A percentile compares a stretch with the other conserved stretches of the same genome.
Evolutionary conservation across 2,797 vertebrate genomes (phyloP).

Genomic region (Momotus momota): DNA sequence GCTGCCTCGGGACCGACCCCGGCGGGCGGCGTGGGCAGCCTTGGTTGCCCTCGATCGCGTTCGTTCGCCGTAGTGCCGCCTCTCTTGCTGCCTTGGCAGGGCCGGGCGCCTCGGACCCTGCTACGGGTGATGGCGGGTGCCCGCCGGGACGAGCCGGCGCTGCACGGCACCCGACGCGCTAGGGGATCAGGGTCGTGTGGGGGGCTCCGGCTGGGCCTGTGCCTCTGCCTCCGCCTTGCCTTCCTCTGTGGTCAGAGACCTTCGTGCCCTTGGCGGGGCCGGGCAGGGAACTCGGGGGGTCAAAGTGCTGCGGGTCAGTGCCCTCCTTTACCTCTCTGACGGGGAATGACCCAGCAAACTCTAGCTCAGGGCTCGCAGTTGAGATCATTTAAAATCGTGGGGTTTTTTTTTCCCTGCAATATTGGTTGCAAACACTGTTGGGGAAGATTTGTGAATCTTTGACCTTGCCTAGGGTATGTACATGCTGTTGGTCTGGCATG

Average conservation of each 20-base stretch:
- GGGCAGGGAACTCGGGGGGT: fast-evolving
- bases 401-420: fast-evolving
- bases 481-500: fast-evolving
- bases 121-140: not conserved
- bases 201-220: not conserved
- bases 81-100: fast-evolving
- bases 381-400: fast-evolving
- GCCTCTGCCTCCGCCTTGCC: fast-evolving
- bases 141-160: not conserved
- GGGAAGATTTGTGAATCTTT: not conserved
- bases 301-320: fast-evolving
- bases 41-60: fast-evolving
- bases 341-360: not conserved
- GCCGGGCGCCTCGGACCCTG: not conserved
- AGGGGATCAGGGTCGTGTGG: not conserved
- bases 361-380: fast-evolving
- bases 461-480: fast-evolving
- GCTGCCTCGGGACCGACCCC: too few species aligned
- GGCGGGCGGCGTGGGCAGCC: fast-evolving
- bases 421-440: fast-evolving
- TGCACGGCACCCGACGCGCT: not conserved
- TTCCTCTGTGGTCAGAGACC: fast-evolving
- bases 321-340: fast-evolving
- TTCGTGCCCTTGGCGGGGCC: fast-evolving
- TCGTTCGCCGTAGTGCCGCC: fast-evolving